Evolutionary conservation across 2,888 invertebrate species (phyloP), one percentile per base, ranked within the genome.

Genomic region (Tipula helvola): DNA sequence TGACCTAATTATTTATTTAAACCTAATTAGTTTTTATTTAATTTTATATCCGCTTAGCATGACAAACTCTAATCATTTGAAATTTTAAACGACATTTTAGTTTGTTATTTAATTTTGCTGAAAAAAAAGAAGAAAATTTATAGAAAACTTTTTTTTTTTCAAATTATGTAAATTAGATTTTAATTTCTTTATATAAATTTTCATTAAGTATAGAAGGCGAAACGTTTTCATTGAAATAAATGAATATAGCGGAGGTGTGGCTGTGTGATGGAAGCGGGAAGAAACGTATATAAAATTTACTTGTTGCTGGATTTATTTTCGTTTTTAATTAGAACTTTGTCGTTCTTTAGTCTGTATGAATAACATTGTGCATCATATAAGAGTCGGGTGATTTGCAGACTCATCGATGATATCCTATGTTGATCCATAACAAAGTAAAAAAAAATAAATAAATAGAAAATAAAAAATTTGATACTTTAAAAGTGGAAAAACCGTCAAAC

Each of bases 1-100:
- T 71, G 28, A 28, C 71, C 71, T 28, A 10, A 71, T 71, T 71
- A 71, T 71, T 71, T 10, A 28, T 18, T 18, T 28, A 18, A 12
- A 71, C 71, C 10, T 71, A 71, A 71, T 71, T 71, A 71, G 28
- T 71, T 28, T 71, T 71, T 28, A 71, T 71, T 71, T 28, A 71
- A 71, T 71, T 71, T 71, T 71, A 71, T 71, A 71, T 71, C n/a
- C 71, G 28, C 28, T 71, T 71, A 28, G 71, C 71, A 71, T 71
- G 71, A 71, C 71, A 71, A 71, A 71, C 71, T 28, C 71, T 71
- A 71, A 71, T 71, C 71, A 71, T 71, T 71, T 71, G 71, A 28
- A 71, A 71, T 71, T 71, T 71, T 71, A 71, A 71, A 71, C 71
- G 71, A 71, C 71, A 71, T 71, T 71, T 71, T 71, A 71, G 71